A percentile compares a stretch with the other conserved stretches of the same genome.
phyloP scores from a whole-genome alignment of 2,797 vertebrate genomes.

The Tiaroga cobitis region DNA sequence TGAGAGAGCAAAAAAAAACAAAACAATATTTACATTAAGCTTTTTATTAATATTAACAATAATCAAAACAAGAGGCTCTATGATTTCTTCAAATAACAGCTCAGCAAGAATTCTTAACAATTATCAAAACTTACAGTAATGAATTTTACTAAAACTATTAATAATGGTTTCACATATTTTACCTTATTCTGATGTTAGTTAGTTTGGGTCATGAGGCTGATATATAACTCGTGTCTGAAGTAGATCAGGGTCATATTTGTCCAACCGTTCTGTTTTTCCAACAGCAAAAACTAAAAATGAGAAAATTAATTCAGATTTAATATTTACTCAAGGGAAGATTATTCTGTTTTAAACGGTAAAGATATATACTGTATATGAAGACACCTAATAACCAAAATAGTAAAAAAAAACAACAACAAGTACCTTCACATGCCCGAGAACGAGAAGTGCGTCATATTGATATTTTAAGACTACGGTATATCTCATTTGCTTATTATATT shows the following conservation, averaged over 20 bases:
- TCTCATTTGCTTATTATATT: accelerated
- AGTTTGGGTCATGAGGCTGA: neutral
- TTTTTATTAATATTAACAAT: neutral
- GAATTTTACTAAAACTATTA: neutral
- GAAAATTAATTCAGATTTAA: neutral
- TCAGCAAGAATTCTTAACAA: neutral
- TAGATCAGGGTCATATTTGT: neutral
- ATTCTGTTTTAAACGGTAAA: too few relatives aligned
- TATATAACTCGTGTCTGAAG: neutral
- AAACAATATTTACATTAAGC: neutral
- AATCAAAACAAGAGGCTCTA: too few relatives aligned
- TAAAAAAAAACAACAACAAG: too few relatives aligned
- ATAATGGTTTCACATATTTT: neutral
- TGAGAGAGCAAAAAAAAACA: neutral
- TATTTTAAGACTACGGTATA: neutral
- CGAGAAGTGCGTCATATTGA: too few relatives aligned
- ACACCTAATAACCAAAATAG: too few relatives aligned
- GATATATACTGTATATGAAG: too few relatives aligned
- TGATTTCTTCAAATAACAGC: neutral
- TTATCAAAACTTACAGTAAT: neutral
- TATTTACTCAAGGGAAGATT: too few relatives aligned
- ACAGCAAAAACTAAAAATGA: neutral
- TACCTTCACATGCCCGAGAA: too few relatives aligned
- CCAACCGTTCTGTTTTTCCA: neutral
- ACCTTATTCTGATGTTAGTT: neutral